Conservation (phyloP, 2,797 vertebrate genomes). For the Taeniopygia guttata region DNA sequence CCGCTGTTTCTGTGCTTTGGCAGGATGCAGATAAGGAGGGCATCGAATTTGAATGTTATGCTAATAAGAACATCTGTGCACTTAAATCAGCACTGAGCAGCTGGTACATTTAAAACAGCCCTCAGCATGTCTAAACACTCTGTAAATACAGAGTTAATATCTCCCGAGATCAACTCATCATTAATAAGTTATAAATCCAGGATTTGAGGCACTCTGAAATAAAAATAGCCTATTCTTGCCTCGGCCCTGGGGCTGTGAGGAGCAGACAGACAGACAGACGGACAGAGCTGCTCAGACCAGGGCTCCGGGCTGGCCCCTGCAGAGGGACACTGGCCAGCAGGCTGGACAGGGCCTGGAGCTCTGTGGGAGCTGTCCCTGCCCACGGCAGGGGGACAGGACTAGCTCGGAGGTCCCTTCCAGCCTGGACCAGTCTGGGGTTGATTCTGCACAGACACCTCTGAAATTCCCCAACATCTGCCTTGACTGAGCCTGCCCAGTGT, state of each 20-base stretch:
- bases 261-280: rapidly evolving
- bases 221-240: not conserved
- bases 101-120: conserved; percentile 58
- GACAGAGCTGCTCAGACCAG: not conserved
- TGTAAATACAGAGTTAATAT: conserved; percentile 66
- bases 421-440: not conserved
- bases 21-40: conserved; percentile 19
- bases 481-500: not conserved
- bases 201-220: not conserved
- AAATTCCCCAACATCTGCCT: not conserved
- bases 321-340: not conserved
- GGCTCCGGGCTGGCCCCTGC: not conserved
- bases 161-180: conserved; percentile 62
- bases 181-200: conserved; percentile 55
- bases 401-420: not conserved
- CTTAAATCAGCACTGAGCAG: conserved; percentile 48
- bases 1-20: not conserved
- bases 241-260: not conserved
- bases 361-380: not conserved
- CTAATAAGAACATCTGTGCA: conserved; percentile 60
- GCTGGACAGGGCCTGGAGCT: not conserved
- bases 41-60: conserved; percentile 29
- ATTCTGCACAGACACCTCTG: not conserved
- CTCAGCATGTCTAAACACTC: conserved; percentile 42
- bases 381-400: not conserved